Evolutionary conservation across 2,888 invertebrate species (phyloP), one percentile per base, ranked within the genome.

Genomic region (Cynaeus angustus): DNA sequence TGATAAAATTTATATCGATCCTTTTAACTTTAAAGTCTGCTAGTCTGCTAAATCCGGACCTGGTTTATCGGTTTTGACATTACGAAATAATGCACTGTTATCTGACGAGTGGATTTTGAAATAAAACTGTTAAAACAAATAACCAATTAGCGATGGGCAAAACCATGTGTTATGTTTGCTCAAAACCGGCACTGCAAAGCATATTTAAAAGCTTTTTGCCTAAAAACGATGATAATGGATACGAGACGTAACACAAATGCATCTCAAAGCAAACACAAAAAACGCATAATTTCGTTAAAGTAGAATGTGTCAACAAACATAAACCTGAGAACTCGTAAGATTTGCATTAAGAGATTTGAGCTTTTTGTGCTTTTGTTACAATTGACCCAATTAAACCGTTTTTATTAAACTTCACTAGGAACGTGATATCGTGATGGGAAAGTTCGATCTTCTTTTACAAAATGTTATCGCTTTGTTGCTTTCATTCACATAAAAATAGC

Each of bases 121-220:
- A 46, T 45, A 45, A 45, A 59, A 45, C 30, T 56, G 33, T 30
- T 43, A 59, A 45, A 43, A 59, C 46, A 59, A 26, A 45, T 46
- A 14, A 13, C 45, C 43, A 59, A 59, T 45, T 59, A 59, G 59
- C 43, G 46, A 45, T 45, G 28, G 16, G 45, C 45, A 59, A 46
- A 59, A 59, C 59, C 59, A n/a, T 14, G 4, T 30, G 28, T 59
- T 45, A 45, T 59, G 59, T 59, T 59, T 59, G 45, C 28, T 59
- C 30, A 45, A 45, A 59, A 46, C 45, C 59, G 14, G 45, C 21
- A 21, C 59, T 59, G 59, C 59, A 46, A 59, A 59, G 59, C 43
- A 46, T 45, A 59, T 59, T 58, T 59, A 59, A 59, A 59, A 59
- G 59, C 59, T 59, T 59, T 59, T 59, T 59, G 59, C 59, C 59